A percentile compares a stretch with the other conserved stretches of the same genome.
These are phyloP conservation scores for Cephus pygmeus DNA, from an alignment of 2,888 invertebrate species.

Conservation along the genomic window DNA sequence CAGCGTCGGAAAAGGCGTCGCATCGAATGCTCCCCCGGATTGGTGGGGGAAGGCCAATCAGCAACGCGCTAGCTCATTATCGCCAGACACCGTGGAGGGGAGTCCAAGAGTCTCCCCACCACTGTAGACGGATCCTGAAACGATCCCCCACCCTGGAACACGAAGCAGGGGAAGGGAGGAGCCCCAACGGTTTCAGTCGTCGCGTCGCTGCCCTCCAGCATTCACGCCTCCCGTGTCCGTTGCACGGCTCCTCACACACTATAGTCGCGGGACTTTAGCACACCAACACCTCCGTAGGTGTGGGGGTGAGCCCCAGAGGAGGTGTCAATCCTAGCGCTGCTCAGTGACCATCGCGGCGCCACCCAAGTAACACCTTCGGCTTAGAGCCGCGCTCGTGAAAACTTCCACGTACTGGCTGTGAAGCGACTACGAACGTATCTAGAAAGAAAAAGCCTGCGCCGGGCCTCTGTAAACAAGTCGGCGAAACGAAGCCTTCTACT, in stretches of 20 bases:
- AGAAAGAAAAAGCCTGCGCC: conserved; percentile 23
- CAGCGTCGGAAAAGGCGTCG: conserved; percentile 68
- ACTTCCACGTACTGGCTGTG: conserved; percentile 41
- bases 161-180: conserved; percentile 58
- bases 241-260: conserved; percentile 50
- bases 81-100: conserved; percentile 57
- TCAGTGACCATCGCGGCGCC: conserved; percentile 67
- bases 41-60: conserved; percentile 66
- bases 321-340: conserved; percentile 67
- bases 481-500: conserved; percentile 5
- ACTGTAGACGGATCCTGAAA: background rate
- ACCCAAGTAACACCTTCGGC: conserved; percentile 67
- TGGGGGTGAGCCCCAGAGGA: conserved; percentile 65
- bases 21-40: conserved; percentile 64
- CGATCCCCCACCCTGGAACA: conserved; percentile 28
- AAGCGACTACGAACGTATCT: conserved; percentile 21
- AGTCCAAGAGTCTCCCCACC: conserved; percentile 55
- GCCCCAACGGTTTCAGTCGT: conserved; percentile 60
- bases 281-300: conserved; percentile 63
- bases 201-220: conserved; percentile 64
- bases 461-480: conserved; percentile 12
- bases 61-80: conserved; percentile 62
- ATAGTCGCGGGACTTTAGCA: conserved; percentile 54
- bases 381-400: conserved; percentile 26
- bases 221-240: conserved; percentile 64